A percentile compares a stretch with the other conserved stretches of the same genome.
These are phyloP conservation scores for Anaspis maculata DNA, from an alignment of 2,888 invertebrate genomes.

Conservation along the genomic window DNA sequence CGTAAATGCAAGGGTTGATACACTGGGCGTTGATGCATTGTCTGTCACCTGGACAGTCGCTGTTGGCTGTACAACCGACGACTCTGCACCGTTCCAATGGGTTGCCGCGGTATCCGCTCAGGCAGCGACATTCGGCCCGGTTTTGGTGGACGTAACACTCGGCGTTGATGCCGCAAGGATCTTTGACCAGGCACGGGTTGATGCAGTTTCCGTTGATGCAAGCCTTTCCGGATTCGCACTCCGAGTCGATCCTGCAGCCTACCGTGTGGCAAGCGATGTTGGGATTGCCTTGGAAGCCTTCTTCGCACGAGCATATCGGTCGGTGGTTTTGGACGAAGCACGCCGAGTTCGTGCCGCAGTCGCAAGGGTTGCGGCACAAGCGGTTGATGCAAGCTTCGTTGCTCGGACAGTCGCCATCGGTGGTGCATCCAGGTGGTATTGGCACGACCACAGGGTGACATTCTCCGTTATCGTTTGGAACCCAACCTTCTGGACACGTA, in stretches of 20 bases:
- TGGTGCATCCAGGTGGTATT: slow-evolving; percentile 66
- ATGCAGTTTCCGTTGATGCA: slow-evolving; percentile 81
- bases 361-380: slow-evolving; percentile 79
- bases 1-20: slow-evolving; percentile 72
- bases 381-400: slow-evolving; percentile 79
- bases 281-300: slow-evolving; percentile 81
- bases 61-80: slow-evolving; percentile 77
- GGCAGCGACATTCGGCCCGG: slow-evolving; percentile 70
- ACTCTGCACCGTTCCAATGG: slow-evolving; percentile 65
- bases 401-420: slow-evolving; percentile 69
- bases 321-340: slow-evolving; percentile 77
- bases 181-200: slow-evolving; percentile 73
- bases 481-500: slow-evolving; percentile 77
- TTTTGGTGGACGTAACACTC: slow-evolving; percentile 72
- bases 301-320: slow-evolving; percentile 77
- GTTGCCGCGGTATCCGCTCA: slow-evolving; percentile 72
- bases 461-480: slow-evolving; percentile 69
- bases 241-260: slow-evolving; percentile 74
- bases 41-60: slow-evolving; percentile 79
- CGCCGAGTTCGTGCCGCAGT: slow-evolving; percentile 76
- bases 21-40: slow-evolving; percentile 82
- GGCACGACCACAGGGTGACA: slow-evolving; percentile 65
- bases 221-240: slow-evolving; percentile 75
- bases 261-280: slow-evolving; percentile 69
- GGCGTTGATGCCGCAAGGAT: slow-evolving; percentile 73